Evolutionary conservation across 2,113 vertebrate species (phyloP).

Genomic region (Aspiorhynchus laticeps): DNA sequence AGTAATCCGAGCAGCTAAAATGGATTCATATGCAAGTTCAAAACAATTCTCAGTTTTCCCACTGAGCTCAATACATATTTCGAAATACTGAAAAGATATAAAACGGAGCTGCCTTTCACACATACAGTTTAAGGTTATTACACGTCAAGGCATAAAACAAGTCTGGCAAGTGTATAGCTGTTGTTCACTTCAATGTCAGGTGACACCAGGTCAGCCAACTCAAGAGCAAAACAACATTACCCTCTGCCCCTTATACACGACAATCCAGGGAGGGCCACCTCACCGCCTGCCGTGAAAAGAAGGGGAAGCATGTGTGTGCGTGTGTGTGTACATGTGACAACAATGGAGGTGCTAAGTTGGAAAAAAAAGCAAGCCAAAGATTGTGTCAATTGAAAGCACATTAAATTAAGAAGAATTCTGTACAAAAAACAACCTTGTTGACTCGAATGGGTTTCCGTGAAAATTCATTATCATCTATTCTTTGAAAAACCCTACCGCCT

Average conservation of each 20-base stretch:
- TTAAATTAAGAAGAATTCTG: neutral
- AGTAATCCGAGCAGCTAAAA: conserved; percentile 8
- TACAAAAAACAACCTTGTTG: conserved; percentile 27
- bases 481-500: conserved; percentile 11
- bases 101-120: conserved; percentile 3
- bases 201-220: conserved; percentile 47
- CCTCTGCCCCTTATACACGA: conserved; percentile 26
- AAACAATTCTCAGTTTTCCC: conserved; percentile 29
- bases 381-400: neutral
- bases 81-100: neutral
- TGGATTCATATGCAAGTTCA: conserved; percentile 1
- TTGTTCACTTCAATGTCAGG: conserved; percentile 11
- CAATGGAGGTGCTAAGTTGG: conserved; percentile 51
- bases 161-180: neutral
- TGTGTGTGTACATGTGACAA: neutral
- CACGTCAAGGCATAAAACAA: neutral
- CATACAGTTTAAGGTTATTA: neutral
- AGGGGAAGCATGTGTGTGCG: conserved; percentile 11
- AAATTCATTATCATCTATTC: conserved; percentile 32
- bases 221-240: conserved; percentile 63
- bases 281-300: conserved; percentile 43
- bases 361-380: conserved; percentile 36
- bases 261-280: conserved; percentile 40
- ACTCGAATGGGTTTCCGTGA: conserved; percentile 18
- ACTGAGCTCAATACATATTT: neutral